Conservation (phyloP, 2,888 invertebrate genomes). For the Allygus modestus region DNA sequence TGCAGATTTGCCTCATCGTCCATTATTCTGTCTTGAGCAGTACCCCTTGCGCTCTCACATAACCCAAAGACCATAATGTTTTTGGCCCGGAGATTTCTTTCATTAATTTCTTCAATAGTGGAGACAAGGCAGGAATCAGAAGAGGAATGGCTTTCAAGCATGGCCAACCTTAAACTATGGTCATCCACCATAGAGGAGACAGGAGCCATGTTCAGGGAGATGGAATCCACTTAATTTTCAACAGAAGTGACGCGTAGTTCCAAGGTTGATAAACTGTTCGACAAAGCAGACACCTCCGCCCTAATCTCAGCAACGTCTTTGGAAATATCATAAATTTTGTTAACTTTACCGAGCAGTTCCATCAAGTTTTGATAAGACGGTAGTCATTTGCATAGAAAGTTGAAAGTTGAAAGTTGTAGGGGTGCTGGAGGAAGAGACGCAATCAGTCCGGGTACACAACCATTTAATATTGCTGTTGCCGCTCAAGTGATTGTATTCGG, state of each 20-base stretch:
- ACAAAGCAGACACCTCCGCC: slow-evolving; percentile 6
- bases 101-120: slow-evolving; percentile 41
- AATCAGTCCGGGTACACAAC: neutral
- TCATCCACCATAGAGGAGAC: slow-evolving; percentile 3
- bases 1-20: slow-evolving; percentile 11
- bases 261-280: neutral
- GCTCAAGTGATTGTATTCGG: neutral
- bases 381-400: slow-evolving; percentile 2
- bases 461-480: slow-evolving; percentile 14
- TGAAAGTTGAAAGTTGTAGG: neutral
- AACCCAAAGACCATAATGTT: slow-evolving; percentile 33
- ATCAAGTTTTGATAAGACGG: slow-evolving; percentile 21
- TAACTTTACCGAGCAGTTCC: slow-evolving; percentile 23
- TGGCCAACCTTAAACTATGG: neutral
- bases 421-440: slow-evolving; percentile 19
- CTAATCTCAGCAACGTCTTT: slow-evolving; percentile 27
- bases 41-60: slow-evolving; percentile 12
- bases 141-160: neutral
- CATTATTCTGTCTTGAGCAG: neutral
- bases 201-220: slow-evolving; percentile 19
- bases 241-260: slow-evolving; percentile 16
- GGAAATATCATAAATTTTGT: slow-evolving; percentile 15
- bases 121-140: neutral
- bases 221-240: neutral
- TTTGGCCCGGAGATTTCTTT: slow-evolving; percentile 37